Evolutionary conservation across 2,113 vertebrate genomes (phyloP), one percentile per base, ranked within the genome.

Genomic region (Sula dactylatra): DNA sequence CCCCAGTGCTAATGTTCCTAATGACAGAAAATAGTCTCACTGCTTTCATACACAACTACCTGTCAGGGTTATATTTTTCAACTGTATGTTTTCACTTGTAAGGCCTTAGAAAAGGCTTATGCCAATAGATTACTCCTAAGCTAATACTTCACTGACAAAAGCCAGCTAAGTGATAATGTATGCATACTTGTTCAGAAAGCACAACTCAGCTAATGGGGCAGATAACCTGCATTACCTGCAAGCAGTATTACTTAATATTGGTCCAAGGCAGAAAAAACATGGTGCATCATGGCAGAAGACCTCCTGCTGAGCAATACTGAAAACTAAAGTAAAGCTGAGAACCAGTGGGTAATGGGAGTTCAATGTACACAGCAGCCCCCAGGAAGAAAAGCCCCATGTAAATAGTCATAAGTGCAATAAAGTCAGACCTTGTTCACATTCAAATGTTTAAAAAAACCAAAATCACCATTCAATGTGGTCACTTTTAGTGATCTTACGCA

Each of bases 1-100:
- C 52, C 32, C 25, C 0, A 0, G 21, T 49, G 38, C 61, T 73
- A 25, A 47, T 1, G 1, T 32, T 56, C 22, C 25, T 40, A 40
- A 50, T 11, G 56, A 76, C 56, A 67, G 14, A 42, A 70, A 67
- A 25, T 6, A 42, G 34, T 34, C 34, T 58, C 38, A 6, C 32
- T 31, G 47, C 26, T 62, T 61, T 86, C 36, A 52, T 7, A 42
- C 55, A 61, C 31, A 44, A 29, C 64, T 47, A 29, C 22, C 36
- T 38, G 7, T 50, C 34, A 70, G 71, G 52, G 62, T 40, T 56
- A 1, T 25, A 29, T 59, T 85, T 74, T 80, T 73, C 52, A 36
- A 18, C 44, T 31, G 2, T 20, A 11, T 2, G 2, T 62, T 82
- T 82, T 73, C 61, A 83, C 16, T 54, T 71, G 25, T 20, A 47